Base-by-base conservation (phyloP, 1,140 invertebrate genomes). In the Phenacoccus solenopsis region DNA sequence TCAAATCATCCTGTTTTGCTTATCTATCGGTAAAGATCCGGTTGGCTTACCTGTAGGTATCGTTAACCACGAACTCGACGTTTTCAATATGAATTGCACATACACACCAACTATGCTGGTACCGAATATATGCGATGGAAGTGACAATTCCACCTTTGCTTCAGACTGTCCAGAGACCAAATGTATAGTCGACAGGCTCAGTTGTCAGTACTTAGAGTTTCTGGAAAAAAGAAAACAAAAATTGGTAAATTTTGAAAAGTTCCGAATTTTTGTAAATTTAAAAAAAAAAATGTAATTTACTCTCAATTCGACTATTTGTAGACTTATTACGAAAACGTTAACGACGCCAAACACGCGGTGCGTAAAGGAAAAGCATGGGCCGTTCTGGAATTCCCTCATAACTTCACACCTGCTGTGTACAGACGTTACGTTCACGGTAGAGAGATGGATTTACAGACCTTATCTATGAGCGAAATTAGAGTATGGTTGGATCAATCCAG, bases 1-100 rank as follows among this genome's bases (percentile, higher is more conserved):
- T 80, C 93, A 98, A 82, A 93, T 94, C n/a, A 89, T 96, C 61
- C 84, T 97, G 2, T 98, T 98, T 82, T 98, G 94, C 79, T 78
- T 96, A 72, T 92, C 94, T 24, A 95, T 98, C 73, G 95, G 95
- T 70, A 84, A 90, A 27, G 91, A 95, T 77, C 95, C 95, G 0
- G 87, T 85, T 67, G 88, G 90, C 59, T 83, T 98, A 0, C 86
- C 85, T 73, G 74, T 98, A 76, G 93, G 90, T 28, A 84, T 98
- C 69, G 90, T 95, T 2, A 95, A 96, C 78, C 79, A 86, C 56
- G 93, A 96, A 81, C 83, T 90, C 72, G 80, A 83, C 68, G 83
- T 84, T 32, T 78, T 16, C 16, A 24, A 25, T 25, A 20, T 10
- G 9, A 64, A 24, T 25, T 64, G 59, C 59, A 84, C 69, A 81